Percentiles rank a stretch among this genome's conserved stretches.
These are phyloP conservation scores for Ictidomys tridecemlineatus DNA, from an alignment of 2,113 vertebrate species.

Conservation along the genomic window DNA sequence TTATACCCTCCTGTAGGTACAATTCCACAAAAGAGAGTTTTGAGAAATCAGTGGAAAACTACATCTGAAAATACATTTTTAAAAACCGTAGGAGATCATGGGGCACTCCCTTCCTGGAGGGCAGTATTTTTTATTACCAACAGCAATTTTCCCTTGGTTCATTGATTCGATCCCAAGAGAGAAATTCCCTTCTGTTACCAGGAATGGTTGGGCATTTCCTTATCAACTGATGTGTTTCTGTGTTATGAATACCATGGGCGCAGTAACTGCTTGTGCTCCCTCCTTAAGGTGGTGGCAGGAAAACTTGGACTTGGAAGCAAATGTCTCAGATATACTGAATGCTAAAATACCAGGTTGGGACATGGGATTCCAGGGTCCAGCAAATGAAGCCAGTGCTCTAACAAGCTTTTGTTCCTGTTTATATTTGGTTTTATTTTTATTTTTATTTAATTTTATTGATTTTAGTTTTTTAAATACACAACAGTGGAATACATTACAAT, in stretches of 20 bases:
- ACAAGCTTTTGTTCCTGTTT: conserved; percentile 7
- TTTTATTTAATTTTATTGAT: no score
- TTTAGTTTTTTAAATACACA: no score
- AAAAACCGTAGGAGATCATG: neutral
- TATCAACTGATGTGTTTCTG: conserved; percentile 33
- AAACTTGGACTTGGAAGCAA: conserved; percentile 32
- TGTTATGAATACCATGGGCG: neutral
- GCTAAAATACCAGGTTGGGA: neutral
- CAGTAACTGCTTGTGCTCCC: neutral
- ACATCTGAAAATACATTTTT: conserved; percentile 24
- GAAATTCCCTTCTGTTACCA: conserved; percentile 42
- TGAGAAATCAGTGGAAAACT: conserved; percentile 27
- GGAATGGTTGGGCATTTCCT: conserved; percentile 22
- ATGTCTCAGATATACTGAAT: conserved; percentile 26
- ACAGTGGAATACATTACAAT: no score
- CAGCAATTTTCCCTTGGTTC: conserved; percentile 62
- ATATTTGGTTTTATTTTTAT: no score
- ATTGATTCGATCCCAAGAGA: conserved; percentile 49
- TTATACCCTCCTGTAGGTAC: neutral
- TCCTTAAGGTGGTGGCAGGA: neutral
- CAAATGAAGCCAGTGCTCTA: neutral
- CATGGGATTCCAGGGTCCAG: neutral
- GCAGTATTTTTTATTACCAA: conserved; percentile 56
- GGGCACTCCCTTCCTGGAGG: neutral
- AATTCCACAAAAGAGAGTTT: conserved; percentile 11